Evolutionary conservation across 2,113 vertebrate genomes (phyloP).

Genomic region (Chitala chitala): DNA sequence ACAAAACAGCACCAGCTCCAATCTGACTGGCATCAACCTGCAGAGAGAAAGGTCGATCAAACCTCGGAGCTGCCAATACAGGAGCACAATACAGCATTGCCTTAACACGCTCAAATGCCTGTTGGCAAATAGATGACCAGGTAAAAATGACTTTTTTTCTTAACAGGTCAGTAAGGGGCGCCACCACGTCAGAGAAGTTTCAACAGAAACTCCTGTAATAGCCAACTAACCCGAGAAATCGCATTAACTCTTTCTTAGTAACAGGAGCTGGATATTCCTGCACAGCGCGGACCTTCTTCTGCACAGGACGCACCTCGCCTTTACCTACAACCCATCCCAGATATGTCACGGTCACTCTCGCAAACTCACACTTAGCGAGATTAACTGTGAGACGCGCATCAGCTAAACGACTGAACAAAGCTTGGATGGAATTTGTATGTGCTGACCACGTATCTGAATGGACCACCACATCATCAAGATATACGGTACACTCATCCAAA

Average conservation of each 20-base stretch:
- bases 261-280: background rate
- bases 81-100: background rate
- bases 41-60: background rate
- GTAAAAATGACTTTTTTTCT: background rate
- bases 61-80: background rate
- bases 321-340: background rate
- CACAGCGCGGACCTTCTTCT: background rate
- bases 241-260: slow-evolving; percentile 1
- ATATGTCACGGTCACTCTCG: slow-evolving; percentile 1
- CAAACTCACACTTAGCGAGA: slow-evolving; percentile 14
- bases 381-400: background rate
- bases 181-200: background rate
- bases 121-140: background rate
- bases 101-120: slow-evolving; percentile 6
- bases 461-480: slow-evolving; percentile 8
- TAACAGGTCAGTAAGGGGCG: slow-evolving; percentile 9
- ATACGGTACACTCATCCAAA: background rate
- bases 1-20: background rate
- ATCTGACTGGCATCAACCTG: background rate
- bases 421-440: background rate
- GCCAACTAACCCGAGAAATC: slow-evolving; percentile 3
- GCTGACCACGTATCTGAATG: background rate
- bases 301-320: background rate
- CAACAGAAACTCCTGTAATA: slow-evolving; percentile 8
- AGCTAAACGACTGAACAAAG: background rate